phyloP scores from a whole-genome alignment of 92 coral and sea anemone genomes.

The Epizoanthus ramosus region DNA sequence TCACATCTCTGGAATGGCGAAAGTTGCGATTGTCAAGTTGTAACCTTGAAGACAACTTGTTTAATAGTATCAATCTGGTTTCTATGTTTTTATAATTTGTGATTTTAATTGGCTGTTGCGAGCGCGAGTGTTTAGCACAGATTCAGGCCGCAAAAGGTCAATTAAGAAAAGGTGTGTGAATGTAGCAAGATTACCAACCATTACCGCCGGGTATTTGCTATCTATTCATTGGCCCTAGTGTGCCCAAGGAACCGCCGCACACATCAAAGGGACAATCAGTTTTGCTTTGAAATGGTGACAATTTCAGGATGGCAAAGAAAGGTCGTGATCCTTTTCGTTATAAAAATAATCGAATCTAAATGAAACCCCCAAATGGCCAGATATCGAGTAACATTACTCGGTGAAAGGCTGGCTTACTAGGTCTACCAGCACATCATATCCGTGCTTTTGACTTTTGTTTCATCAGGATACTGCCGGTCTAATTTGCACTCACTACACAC shows the following conservation, averaged over 20 bases:
- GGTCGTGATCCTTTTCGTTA: conserved; percentile 46
- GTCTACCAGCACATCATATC: too few relatives aligned
- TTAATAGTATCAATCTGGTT: neutral
- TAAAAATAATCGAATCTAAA: conserved; percentile 38
- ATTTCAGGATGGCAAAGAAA: conserved; percentile 15
- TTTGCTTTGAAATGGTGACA: conserved; percentile 11
- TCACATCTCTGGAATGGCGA: neutral
- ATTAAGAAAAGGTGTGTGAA: conserved; percentile 21
- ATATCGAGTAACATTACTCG: conserved; percentile 1
- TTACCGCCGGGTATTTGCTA: neutral
- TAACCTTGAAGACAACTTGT: neutral
- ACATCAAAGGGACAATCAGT: conserved; percentile 16
- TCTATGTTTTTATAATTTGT: neutral
- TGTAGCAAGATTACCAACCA: neutral
- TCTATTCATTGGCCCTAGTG: neutral
- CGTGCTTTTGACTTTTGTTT: neutral
- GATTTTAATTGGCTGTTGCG: conserved; percentile 2
- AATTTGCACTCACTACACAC: neutral
- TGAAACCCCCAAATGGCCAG: neutral
- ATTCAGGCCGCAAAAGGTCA: conserved; percentile 27
- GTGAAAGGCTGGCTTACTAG: conserved; percentile 31
- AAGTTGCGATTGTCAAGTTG: neutral
- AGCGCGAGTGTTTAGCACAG: conserved; percentile 15
- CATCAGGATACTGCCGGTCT: conserved; percentile 3
- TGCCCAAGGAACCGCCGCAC: conserved; percentile 13